These are phyloP conservation scores for Sphaerodactylus townsendi DNA, from an alignment of 2,113 vertebrate species.

Conservation along the genomic window DNA sequence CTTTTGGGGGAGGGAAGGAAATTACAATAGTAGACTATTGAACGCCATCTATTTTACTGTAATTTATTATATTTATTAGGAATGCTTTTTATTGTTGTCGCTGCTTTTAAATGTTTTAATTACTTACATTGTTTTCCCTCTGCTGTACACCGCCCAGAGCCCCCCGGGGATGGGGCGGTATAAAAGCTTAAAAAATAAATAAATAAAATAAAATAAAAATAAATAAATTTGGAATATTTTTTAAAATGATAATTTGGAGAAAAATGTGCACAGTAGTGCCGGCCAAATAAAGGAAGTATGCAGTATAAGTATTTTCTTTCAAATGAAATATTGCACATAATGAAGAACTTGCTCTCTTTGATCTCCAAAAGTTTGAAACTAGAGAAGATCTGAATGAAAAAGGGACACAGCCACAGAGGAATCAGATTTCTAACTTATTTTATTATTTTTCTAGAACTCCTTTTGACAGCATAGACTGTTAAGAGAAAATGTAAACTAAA, in stretches of 20 bases:
- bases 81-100: too few relatives aligned
- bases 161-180: too few relatives aligned
- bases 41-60: too few relatives aligned
- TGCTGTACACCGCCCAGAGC: too few relatives aligned
- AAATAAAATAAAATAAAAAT: too few relatives aligned
- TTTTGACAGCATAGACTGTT: slow-evolving; percentile 53
- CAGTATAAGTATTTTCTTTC: slow-evolving; percentile 11
- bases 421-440: slow-evolving; percentile 38
- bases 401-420: slow-evolving; percentile 54
- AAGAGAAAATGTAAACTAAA: slow-evolving; percentile 40
- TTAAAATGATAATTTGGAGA: slow-evolving; percentile 8
- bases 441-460: slow-evolving; percentile 39
- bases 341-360: slow-evolving; percentile 52
- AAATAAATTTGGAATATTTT: too few relatives aligned
- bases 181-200: too few relatives aligned
- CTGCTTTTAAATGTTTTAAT: too few relatives aligned
- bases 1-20: too few relatives aligned
- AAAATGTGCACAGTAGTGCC: slow-evolving; percentile 31
- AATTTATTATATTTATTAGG: too few relatives aligned
- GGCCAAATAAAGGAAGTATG: background rate
- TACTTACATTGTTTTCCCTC: too few relatives aligned
- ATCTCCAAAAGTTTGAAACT: slow-evolving; percentile 60
- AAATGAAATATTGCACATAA: slow-evolving; percentile 14
- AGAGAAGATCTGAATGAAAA: slow-evolving; percentile 50
- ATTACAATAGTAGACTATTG: too few relatives aligned